Evolutionary conservation across 2,888 invertebrate species (phyloP), one percentile per base, ranked within the genome.

Genomic region (Aricia artaxerxes): DNA sequence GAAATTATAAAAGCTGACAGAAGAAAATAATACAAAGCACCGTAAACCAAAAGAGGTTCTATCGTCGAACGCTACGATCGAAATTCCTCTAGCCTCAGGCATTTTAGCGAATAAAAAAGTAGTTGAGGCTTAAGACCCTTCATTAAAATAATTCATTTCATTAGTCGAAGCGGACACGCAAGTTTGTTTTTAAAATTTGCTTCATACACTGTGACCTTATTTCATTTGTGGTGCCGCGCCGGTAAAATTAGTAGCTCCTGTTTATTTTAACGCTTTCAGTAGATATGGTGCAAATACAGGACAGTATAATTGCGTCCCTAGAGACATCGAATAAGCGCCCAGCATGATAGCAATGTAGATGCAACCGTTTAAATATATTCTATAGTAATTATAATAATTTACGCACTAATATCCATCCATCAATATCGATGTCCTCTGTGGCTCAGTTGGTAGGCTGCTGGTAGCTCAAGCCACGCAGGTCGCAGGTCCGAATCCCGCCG

Each of bases 121-220:
- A 82, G 82, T 82, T 79, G 81, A 69, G 72, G 82, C 81, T 79
- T 77, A 85, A 84, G 85, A 84, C 87, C 87, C 86, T 88, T 90
- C 89, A 90, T 91, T 91, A 91, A 88, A 91, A 91, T 91, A 90
- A 91, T 91, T 90, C 87, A 91, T 90, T 91, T 89, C 88, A 90
- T 91, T 90, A 90, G 86, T 85, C 86, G 85, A 83, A 85, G 86
- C 86, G 86, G 87, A 89, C 92, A 91, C 90, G 90, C 88, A 85
- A 89, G 86, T 87, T 85, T 87, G 88, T 88, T 91, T 89, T 88
- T 82, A 87, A 89, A 90, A 89, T 89, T 88, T 87, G 89, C 90
- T 90, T 53, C 89, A 88, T 84, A 82, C 4, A 57, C 82, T 81
- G 78, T 80, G 81, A 81, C 83, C 83, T 83, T 83, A 83, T 83